phyloP scores from a whole-genome alignment of 1,140 invertebrate genomes.

The Vollenhovia emeryi region DNA sequence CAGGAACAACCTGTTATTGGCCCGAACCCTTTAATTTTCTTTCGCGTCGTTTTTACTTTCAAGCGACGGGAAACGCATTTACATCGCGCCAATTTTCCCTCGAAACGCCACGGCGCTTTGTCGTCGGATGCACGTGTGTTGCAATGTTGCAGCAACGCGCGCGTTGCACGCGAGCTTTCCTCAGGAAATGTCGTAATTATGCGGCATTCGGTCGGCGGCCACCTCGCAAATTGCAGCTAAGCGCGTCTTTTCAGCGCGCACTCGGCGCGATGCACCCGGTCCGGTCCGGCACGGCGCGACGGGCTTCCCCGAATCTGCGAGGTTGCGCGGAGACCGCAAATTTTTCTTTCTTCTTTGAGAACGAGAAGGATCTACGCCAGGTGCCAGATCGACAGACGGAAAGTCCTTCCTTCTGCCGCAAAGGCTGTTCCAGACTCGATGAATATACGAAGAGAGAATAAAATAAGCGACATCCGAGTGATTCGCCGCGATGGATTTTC shows the following conservation, averaged over 20 bases:
- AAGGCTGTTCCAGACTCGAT: neutral
- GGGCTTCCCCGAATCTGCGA: conserved; percentile 2
- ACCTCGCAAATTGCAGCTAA: conserved; percentile 43
- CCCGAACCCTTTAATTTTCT: conserved; percentile 17
- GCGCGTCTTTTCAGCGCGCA: conserved; percentile 29
- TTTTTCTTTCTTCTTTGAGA: neutral
- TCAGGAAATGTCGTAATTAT: conserved; percentile 51
- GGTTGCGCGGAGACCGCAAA: conserved; percentile 19
- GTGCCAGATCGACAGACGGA: conserved; percentile 35
- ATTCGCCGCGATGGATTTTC: neutral
- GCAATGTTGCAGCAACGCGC: conserved; percentile 17
- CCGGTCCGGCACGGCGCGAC: neutral
- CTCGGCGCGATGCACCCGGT: neutral
- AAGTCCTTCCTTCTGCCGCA: neutral
- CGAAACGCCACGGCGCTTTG: conserved; percentile 13
- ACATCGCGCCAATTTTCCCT: conserved; percentile 39
- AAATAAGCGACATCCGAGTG: neutral
- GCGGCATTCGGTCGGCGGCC: conserved; percentile 43
- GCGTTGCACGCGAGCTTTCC: conserved; percentile 45
- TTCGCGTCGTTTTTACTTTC: conserved; percentile 1
- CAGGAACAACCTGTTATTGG: conserved; percentile 2
- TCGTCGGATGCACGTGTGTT: conserved; percentile 18
- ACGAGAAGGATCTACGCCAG: conserved; percentile 13
- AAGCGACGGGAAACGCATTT: conserved; percentile 9
- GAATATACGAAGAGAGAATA: neutral